Base-by-base conservation (phyloP, 1,140 invertebrate species). In the Hypsibius dujardini region DNA sequence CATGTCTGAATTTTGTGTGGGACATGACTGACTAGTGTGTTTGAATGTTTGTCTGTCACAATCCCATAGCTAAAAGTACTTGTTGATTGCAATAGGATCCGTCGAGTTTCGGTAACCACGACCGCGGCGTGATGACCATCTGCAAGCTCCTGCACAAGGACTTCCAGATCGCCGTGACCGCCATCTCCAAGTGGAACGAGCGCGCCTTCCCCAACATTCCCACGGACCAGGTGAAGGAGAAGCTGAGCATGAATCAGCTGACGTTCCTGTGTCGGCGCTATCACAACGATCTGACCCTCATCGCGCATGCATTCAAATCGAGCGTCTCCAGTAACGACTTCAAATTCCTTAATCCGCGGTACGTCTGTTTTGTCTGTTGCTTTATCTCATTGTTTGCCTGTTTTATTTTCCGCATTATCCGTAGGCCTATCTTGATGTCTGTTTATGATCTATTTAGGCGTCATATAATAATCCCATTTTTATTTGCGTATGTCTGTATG, bases 111-210 rank as follows among this genome's bases (percentile, higher is more conserved):
- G 62, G 62, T 3, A 67, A 67, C 42, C 42, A 42, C 62, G 62
- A 67, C 42, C 62, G 62, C 3, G 62, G 62, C 42, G 7, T 67
- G 7, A 67, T 67, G 62, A 67, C 62, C 62, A 67, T 67, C 7
- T 67, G 62, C 42, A 67, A 67, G 42, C 62, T 67, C 3, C 7
- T 14, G 7, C 62, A 67, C 42, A 42, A 67, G 3, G 62, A 67
- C 62, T 67, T 67, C 62, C 62, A 67, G 42, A 42, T 67, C 12
- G 62, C 62, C 3, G 62, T 67, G 7, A 7, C 7, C 42, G 62
- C 62, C 62, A 67, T 67, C 45, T 14, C 62, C 7, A 67, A 42
- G 62, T 67, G 62, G 62, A 67, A 67, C 42, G 42, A 67, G 12
- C 42, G 62, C 3, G 62, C 12, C 42, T 67, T 67, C 62, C 62